These are phyloP conservation scores for Muscidifurax raptorellus DNA, from an alignment of 1,140 invertebrate genomes.

Conservation along the genomic window DNA sequence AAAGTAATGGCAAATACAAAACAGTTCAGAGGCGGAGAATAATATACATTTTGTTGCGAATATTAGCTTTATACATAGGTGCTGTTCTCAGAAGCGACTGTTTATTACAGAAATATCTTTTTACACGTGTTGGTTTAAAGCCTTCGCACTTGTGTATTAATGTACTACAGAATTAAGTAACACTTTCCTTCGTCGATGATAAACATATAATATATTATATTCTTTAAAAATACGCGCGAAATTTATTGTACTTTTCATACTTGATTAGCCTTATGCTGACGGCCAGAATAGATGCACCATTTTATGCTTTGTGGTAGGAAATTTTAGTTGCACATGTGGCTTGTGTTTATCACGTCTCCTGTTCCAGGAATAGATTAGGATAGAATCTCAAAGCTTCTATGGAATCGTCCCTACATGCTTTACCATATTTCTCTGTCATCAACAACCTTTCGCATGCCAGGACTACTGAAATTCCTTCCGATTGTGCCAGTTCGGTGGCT, in stretches of 20 bases:
- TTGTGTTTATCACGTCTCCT: constrained; percentile 60
- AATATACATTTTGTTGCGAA: neutral
- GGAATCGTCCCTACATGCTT: constrained; percentile 94
- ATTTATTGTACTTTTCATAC: constrained; percentile 34
- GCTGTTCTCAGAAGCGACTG: neutral
- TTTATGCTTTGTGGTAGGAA: constrained; percentile 20
- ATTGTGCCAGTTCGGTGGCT: constrained; percentile 89
- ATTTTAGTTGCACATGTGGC: constrained; percentile 1
- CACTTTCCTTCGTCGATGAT: constrained; percentile 16
- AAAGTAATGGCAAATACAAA: neutral
- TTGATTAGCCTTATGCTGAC: constrained; percentile 26
- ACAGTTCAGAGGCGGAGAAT: neutral
- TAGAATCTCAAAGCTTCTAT: constrained; percentile 95
- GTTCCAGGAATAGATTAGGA: constrained; percentile 87
- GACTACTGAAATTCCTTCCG: constrained; percentile 89
- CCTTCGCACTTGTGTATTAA: neutral
- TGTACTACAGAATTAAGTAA: constrained; percentile 41
- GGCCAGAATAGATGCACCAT: constrained; percentile 19
- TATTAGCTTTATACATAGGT: neutral
- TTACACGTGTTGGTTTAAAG: constrained; percentile 37
- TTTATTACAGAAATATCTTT: constrained; percentile 30
- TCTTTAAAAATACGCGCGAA: constrained; percentile 43
- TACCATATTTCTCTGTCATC: constrained; percentile 88
- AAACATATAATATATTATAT: neutral
- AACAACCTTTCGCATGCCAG: constrained; percentile 91